phyloP scores from a whole-genome alignment of 2,888 invertebrate genomes.

The Orgyia antiqua region DNA sequence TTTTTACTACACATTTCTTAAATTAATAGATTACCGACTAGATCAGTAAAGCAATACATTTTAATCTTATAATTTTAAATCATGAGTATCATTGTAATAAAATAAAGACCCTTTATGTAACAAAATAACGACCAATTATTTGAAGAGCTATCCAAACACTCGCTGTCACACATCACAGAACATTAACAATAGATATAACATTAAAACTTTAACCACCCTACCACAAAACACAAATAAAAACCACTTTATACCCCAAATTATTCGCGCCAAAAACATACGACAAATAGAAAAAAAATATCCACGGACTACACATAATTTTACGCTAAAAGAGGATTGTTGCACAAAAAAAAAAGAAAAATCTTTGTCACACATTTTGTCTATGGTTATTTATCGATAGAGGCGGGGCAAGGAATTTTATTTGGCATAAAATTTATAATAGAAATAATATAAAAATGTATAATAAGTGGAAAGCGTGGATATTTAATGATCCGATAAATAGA shows the following conservation, averaged over 20 bases:
- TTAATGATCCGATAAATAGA: slow-evolving; percentile 63
- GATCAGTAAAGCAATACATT: too few relatives aligned
- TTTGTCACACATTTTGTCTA: slow-evolving; percentile 22
- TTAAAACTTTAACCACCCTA: slow-evolving; percentile 34
- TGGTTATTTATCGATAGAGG: slow-evolving; percentile 45
- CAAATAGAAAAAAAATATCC: too few relatives aligned
- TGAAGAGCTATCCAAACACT: slow-evolving; percentile 34
- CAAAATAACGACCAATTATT: slow-evolving; percentile 38
- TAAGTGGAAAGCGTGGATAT: slow-evolving; percentile 66
- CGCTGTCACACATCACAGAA: slow-evolving; percentile 28
- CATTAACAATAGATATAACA: slow-evolving; percentile 23
- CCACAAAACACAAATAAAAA: slow-evolving; percentile 37
- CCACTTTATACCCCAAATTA: slow-evolving; percentile 32
- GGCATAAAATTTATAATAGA: slow-evolving; percentile 67
- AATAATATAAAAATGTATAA: slow-evolving; percentile 66
- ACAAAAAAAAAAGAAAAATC: slow-evolving; percentile 4
- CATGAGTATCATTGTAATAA: slow-evolving; percentile 5
- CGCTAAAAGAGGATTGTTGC: slow-evolving; percentile 34
- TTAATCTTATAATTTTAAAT: too few relatives aligned
- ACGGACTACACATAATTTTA: slow-evolving; percentile 36
- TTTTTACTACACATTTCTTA: too few relatives aligned
- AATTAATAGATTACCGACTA: too few relatives aligned
- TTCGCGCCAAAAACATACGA: slow-evolving; percentile 28
- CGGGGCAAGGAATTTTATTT: slow-evolving; percentile 65
- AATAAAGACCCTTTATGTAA: slow-evolving; percentile 15